Evolutionary conservation across 2,113 vertebrate species (phyloP).

Genomic region (Blennius ocellaris): DNA sequence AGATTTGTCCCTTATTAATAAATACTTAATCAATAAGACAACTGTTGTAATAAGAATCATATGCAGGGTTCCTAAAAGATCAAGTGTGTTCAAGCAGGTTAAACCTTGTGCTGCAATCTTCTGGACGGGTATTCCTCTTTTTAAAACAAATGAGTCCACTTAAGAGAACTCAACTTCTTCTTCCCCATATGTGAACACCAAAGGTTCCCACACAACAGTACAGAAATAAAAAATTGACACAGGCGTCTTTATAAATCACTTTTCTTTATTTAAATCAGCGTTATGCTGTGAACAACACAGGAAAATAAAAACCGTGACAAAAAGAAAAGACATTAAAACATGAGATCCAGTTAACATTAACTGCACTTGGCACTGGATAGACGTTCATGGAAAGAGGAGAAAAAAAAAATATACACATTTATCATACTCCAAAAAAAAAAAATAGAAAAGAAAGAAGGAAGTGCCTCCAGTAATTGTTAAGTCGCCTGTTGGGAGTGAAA

Average conservation of each 20-base stretch:
- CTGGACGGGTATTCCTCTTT: too few species aligned
- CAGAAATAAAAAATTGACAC: not conserved
- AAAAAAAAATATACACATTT: slow-evolving; percentile 77
- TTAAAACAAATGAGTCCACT: too few species aligned
- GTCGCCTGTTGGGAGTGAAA: slow-evolving; percentile 43
- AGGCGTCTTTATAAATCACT: slow-evolving; percentile 86
- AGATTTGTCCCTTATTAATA: too few species aligned
- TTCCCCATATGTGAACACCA: too few species aligned
- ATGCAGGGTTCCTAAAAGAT: too few species aligned
- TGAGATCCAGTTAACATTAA: slow-evolving; percentile 84
- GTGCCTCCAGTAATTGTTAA: slow-evolving; percentile 68
- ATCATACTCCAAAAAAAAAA: slow-evolving; percentile 56
- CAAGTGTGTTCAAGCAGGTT: too few species aligned
- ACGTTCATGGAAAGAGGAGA: slow-evolving; percentile 76
- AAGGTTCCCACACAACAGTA: too few species aligned
- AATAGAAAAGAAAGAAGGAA: slow-evolving; percentile 47
- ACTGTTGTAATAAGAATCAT: too few species aligned
- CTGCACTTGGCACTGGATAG: slow-evolving; percentile 88
- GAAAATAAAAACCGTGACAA: slow-evolving; percentile 74
- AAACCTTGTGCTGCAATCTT: too few species aligned
- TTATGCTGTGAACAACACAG: slow-evolving; percentile 82
- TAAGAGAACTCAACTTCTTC: too few species aligned
- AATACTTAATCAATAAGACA: too few species aligned
- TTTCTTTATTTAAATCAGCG: slow-evolving; percentile 89
- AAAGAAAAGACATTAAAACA: slow-evolving; percentile 70